These are phyloP conservation scores for Meteorus sp. DNA, from an alignment of 1,140 invertebrate genomes.

Conservation along the genomic window DNA sequence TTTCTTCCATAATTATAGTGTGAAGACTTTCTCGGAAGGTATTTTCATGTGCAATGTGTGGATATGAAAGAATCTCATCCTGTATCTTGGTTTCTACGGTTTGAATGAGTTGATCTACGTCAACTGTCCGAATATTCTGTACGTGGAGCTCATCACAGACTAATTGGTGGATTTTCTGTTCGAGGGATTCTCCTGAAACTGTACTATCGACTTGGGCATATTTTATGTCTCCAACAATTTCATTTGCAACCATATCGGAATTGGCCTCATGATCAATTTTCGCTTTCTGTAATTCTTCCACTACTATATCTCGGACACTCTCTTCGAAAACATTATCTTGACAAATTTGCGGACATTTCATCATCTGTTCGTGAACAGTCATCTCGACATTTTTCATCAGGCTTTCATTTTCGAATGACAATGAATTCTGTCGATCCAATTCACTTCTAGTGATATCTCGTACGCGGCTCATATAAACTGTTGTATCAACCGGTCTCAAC, in stretches of 20 bases:
- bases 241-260: no score
- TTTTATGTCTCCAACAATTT: no score
- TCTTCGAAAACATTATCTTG: conserved; percentile 16
- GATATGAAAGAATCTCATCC: background rate
- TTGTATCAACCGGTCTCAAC: background rate
- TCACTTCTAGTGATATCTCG: background rate
- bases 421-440: conserved; percentile 18
- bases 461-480: background rate
- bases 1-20: background rate
- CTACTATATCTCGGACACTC: conserved; percentile 18
- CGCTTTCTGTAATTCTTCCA: conserved; percentile 6
- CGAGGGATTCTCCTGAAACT: background rate
- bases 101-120: conserved; percentile 23
- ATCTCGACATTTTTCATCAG: background rate
- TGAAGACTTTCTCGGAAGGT: background rate
- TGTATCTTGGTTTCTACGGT: conserved; percentile 22
- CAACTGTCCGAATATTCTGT: conserved; percentile 1
- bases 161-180: conserved; percentile 10
- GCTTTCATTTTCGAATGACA: background rate
- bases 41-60: background rate
- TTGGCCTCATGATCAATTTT: no score
- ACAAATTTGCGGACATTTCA: conserved; percentile 10
- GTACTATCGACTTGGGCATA: no score
- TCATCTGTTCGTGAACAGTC: conserved; percentile 1
- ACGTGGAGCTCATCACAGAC: conserved; percentile 20